Evolutionary conservation across 2,888 invertebrate species (phyloP).

Genomic region (Ceratothoa steindachneri): DNA sequence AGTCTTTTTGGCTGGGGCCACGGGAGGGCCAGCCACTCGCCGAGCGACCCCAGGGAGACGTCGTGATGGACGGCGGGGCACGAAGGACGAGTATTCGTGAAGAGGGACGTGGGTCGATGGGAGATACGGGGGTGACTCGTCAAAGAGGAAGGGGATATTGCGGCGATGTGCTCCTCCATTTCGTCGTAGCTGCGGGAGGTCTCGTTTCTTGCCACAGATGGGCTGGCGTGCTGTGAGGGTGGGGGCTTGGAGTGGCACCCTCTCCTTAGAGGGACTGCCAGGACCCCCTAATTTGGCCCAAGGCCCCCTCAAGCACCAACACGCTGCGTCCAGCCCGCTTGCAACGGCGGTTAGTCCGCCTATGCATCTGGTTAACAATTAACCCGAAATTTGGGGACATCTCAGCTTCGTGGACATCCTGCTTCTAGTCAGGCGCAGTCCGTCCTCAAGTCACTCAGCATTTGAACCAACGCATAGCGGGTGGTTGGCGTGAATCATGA

Average conservation of each 20-base stretch:
- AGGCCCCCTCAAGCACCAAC: conserved; percentile 44
- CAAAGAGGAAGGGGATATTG: background rate
- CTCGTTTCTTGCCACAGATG: conserved; percentile 2
- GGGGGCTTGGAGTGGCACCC: conserved; percentile 22
- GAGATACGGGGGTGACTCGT: background rate
- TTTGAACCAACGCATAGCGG: no score
- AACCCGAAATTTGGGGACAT: background rate
- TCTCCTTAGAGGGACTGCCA: conserved; percentile 19
- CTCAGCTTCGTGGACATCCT: background rate
- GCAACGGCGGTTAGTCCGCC: conserved; percentile 16
- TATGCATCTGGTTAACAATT: background rate
- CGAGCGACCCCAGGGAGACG: conserved; percentile 6
- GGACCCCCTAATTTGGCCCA: conserved; percentile 30
- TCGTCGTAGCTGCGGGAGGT: background rate
- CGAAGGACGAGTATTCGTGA: background rate
- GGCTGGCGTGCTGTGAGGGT: conserved; percentile 14
- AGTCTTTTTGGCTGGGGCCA: background rate
- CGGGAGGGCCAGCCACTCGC: background rate
- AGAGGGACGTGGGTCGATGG: background rate
- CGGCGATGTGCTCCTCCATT: conserved; percentile 1
- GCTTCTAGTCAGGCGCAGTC: background rate
- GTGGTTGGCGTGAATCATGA: no score
- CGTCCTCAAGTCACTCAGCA: no score
- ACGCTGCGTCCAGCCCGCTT: conserved; percentile 41
- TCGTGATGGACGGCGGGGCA: background rate